Base-by-base conservation (phyloP, 35 echinoderm and acorn worm species). In the Heliocidaris erythrogramma region DNA sequence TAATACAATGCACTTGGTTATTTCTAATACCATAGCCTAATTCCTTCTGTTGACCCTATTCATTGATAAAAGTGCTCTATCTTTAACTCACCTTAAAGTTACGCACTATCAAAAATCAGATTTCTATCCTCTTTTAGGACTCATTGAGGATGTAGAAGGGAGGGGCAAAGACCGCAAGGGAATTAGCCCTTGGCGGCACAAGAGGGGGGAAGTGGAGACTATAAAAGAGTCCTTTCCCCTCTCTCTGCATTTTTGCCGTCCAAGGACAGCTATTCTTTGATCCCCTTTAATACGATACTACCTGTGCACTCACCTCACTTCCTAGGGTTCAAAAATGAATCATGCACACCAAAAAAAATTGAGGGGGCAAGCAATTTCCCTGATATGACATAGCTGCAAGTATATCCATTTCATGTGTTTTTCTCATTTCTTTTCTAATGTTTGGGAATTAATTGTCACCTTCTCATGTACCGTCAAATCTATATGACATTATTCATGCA, bases 251-350 rank as follows among this genome's bases (percentile, higher is more conserved):
- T 78, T 78, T 78, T 78, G 21, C 12, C 14, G 27, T 78, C 65
- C 65, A 78, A 78, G 65, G 65, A 78, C 65, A 78, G 65, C 27
- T 78, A 78, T 78, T 78, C 27, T 78, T 18, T 78, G 65, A 78
- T 78, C 65, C 21, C 65, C 17, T n/a, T 78, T 78, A 78, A 78
- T 78, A 78, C 65, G 65, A 78, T 78, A 78, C 65, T 78, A 78
- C 65, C 65, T 78, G 65, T 78, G 21, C 65, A 78, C 65, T 78
- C 65, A 78, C 65, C 65, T 78, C 65, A 78, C 27, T 78, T 78
- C 65, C 65, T 78, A 78, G 65, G 65, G 65, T 78, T 18, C 27
- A 78, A 69, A 78, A 21, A 78, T 78, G 65, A 78, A 78, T 78
- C 65, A 78, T n/a, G 21, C 0, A 5, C 5, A 78, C n/a, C 5